Evolutionary conservation across 1,140 invertebrate species (phyloP), one percentile per base, ranked within the genome.

Genomic region (Sogatella furcifera): DNA sequence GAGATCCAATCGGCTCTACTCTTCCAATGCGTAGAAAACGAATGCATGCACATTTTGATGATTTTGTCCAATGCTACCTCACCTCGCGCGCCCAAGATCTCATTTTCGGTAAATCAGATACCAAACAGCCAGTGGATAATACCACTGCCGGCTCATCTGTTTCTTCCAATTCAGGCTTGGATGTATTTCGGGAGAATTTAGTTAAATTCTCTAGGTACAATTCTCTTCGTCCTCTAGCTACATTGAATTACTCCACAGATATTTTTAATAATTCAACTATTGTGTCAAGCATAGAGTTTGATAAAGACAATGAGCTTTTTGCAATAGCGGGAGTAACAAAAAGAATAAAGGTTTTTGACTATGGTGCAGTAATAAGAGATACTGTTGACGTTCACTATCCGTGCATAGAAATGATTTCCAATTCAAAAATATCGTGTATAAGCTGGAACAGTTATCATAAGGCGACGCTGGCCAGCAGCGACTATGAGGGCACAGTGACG

Each of bases 311-410:
- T 72, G 94, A 97, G 76, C 93, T 87, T 74, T 97, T 98, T 76
- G 95, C 94, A 0, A 95, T 97, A 65, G 95, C 94, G 44, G 95
- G 95, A 14, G 93, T 98, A 1, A 96, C 94, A 0, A 96, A 95
- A 71, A 83, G 91, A 60, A 97, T 98, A 41, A 96, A 97, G 75
- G 85, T 96, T 19, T 90, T 93, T 77, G 93, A 97, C 70, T 97
- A 92, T 74, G 82, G 84, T 28, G 80, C 82, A 53, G 90, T 97
- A 13, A 84, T 96, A 52, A 79, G 86, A 42, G 91, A 94, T 71
- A 78, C 81, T 0, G 81, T 84, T 14, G 90, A 93, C 70, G 86
- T 95, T 64, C 93, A 97, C 76, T 97, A 95, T 76, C 93, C 95
- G 0, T 85, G 87, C 62, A 82, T 86, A 9, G 94, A 97, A 74